Evolutionary conservation across 2,888 invertebrate genomes (phyloP).

Genomic region (Phrixothrix hirtus): DNA sequence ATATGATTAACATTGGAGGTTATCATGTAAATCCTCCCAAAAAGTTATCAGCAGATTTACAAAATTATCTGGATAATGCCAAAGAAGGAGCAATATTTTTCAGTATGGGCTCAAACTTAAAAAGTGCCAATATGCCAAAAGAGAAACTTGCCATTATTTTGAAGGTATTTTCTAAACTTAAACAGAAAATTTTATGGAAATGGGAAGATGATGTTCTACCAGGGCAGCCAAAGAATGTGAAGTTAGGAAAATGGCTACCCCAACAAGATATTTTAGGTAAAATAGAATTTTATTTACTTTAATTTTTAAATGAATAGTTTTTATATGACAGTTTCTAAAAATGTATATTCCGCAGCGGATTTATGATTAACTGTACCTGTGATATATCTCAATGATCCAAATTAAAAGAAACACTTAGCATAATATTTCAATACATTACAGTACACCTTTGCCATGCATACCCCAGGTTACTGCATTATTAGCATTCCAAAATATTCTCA

Average conservation of each 20-base stretch:
- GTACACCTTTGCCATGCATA: too few species aligned
- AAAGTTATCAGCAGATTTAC: constrained; percentile 54
- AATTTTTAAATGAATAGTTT: too few species aligned
- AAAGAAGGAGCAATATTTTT: constrained; percentile 62
- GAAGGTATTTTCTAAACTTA: constrained; percentile 62
- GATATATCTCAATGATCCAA: too few species aligned
- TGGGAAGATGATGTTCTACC: constrained; percentile 56
- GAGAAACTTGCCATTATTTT: constrained; percentile 60
- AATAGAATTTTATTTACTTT: too few species aligned
- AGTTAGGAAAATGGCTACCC: constrained; percentile 54
- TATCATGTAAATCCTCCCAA: constrained; percentile 52
- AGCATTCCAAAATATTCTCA: too few species aligned
- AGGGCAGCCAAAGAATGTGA: constrained; percentile 52
- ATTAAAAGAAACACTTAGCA: too few species aligned
- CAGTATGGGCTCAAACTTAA: constrained; percentile 64
- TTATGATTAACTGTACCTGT: too few species aligned
- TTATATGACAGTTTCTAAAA: too few species aligned
- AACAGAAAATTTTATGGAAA: constrained; percentile 60
- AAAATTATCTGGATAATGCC: constrained; percentile 59
- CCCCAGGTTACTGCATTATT: too few species aligned
- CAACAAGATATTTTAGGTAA: constrained; percentile 51
- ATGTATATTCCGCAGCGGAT: too few species aligned
- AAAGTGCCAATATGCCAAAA: constrained; percentile 60
- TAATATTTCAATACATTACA: too few species aligned
- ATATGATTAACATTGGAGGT: constrained; percentile 63